Evolutionary conservation across 1,140 invertebrate species (phyloP).

Genomic region (Leptopilina boulardi): DNA sequence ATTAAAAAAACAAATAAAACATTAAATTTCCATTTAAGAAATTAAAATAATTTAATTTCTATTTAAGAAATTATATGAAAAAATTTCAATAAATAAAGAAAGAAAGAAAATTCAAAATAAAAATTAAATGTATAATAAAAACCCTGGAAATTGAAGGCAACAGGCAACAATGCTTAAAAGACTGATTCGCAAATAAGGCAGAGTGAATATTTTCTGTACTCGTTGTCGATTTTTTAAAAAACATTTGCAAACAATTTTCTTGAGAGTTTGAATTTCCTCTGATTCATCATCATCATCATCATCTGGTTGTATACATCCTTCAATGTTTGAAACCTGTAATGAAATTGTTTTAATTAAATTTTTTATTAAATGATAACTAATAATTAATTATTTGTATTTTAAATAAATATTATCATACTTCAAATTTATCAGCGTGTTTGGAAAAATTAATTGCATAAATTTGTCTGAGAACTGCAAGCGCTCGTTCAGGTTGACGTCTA

Average conservation of each 20-base stretch:
- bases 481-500: constrained; percentile 49
- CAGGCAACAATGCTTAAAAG: constrained; percentile 44
- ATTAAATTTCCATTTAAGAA: no score
- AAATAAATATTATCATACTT: constrained; percentile 43
- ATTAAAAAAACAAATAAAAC: no score
- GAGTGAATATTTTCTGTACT: constrained; percentile 40
- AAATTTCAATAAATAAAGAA: not conserved
- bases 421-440: constrained; percentile 57
- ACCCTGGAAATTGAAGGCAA: constrained; percentile 60
- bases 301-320: constrained; percentile 46
- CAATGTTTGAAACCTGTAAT: constrained; percentile 47
- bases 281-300: constrained; percentile 40
- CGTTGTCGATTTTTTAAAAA: constrained; percentile 48
- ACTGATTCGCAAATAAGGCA: constrained; percentile 45
- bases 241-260: constrained; percentile 40
- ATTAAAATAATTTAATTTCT: no score
- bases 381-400: not conserved
- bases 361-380: not conserved
- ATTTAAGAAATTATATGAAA: not conserved
- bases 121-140: constrained; percentile 39
- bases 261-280: not conserved
- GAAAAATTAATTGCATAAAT: constrained; percentile 65
- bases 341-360: not conserved
- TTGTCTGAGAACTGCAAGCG: constrained; percentile 54
- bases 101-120: not conserved